phyloP scores from a whole-genome alignment of 2,888 invertebrate species.

The Pollenia angustigena region DNA sequence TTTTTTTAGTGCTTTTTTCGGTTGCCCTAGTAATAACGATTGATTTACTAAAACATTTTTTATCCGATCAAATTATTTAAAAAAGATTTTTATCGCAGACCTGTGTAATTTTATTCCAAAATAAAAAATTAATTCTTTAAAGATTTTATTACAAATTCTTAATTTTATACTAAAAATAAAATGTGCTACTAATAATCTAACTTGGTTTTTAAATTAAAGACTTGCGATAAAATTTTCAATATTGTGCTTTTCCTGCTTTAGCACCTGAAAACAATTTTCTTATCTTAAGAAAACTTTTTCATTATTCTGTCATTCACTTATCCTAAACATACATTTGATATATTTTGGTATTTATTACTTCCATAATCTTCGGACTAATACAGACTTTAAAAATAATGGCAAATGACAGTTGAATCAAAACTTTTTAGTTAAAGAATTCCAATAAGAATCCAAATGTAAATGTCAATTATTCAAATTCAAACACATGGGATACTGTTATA shows the following conservation, averaged over 20 bases:
- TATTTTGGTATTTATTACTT: conserved; percentile 14
- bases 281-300: neutral
- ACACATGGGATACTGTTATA: neutral
- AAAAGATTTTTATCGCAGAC: too few species aligned
- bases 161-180: too few species aligned
- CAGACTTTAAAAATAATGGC: conserved; percentile 37
- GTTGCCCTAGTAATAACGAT: too few species aligned
- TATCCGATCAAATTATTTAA: too few species aligned
- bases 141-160: too few species aligned
- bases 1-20: too few species aligned
- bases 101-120: too few species aligned
- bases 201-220: too few species aligned
- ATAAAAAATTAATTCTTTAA: too few species aligned
- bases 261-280: conserved; percentile 14
- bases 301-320: conserved; percentile 31
- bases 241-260: neutral
- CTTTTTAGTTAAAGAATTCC: neutral
- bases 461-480: conserved; percentile 5
- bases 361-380: conserved; percentile 22
- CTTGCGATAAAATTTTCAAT: too few species aligned
- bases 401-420: conserved; percentile 46
- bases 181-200: too few species aligned
- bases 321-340: neutral
- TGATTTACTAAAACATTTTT: too few species aligned
- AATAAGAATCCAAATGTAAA: conserved; percentile 22